Base-by-base conservation (phyloP, 2,888 invertebrate species). In the Strigamia crassipes region DNA sequence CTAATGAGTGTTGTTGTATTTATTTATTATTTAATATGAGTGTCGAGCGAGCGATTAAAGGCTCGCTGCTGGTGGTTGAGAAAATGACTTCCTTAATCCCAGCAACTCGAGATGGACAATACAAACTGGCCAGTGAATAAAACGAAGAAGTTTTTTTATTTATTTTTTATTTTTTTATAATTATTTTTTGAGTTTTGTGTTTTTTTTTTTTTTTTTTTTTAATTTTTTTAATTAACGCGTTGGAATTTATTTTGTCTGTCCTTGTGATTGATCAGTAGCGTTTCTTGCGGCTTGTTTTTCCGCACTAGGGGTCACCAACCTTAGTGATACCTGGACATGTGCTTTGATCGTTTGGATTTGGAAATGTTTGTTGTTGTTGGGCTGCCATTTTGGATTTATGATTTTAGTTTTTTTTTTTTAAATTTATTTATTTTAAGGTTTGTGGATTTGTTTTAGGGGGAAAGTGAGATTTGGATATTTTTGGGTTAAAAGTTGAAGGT, bases 201-300 rank as follows among this genome's bases (percentile, higher is more conserved):
- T 34, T 34, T 34, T 3, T 34, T 46, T 46, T 41, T 41, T 41
- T 41, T 41, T 41, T 41, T 41, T 41, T 41, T 41, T 41, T 6
- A 41, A 41, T 9, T 41, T 46, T 46, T 46, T 46, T 6, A 46
- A 46, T 46, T 12, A 13, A 13, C 13, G 12, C 6, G 12, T 41
- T 41, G 12, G 41, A 41, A 41, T 6, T n/a, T n/a, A 41, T 41
- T 41, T 41, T 41, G 41, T n/a, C 8, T 61, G 61, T 15, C 61
- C 61, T 61, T 61, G 18, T 23, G 61, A n/a, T 51, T 61, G 18
- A 61, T 61, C 61, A 61, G 18, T n/a, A 23, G 10, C 61, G 61
- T 61, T 61, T 21, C 61, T 61, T 61, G 61, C 18, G 61, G 18
- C 61, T 21, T 61, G 61, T 61, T 61, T 61, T 61, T 61, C 61